Base-by-base conservation (phyloP, 30 jellyfish, hydroid and myxozoan species). In the Aurelia aurita complex sp. Pacific region DNA sequence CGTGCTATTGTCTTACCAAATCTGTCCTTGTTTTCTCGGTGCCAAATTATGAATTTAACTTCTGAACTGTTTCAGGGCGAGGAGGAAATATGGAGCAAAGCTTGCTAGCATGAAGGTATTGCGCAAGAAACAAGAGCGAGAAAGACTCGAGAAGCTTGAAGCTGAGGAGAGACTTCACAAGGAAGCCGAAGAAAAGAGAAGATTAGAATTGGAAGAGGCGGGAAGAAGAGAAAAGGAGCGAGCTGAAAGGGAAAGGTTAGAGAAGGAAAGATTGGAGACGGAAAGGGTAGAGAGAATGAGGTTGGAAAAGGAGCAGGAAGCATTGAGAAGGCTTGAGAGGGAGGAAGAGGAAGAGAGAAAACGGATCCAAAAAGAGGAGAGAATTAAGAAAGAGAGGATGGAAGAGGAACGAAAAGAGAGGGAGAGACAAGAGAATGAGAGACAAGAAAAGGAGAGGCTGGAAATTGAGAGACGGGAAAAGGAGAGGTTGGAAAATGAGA, bases 391-490 rank as follows among this genome's bases (percentile, higher is more conserved):
- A 19, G 81, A 80, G 53, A 80, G 82, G 75, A 2, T 50, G 18
- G 89, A 80, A 38, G 67, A 51, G 59, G 89, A 80, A 71, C 46
- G 66, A 53, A 72, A 35, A 57, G 76, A 57, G 81, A 71, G 42
- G 64, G 78, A 80, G 64, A 36, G 79, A 43, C 2, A 2, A 17
- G 88, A 78, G 34, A 36, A 17, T 10, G 79, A 42, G 57, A 78
- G 79, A 32, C 46, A 1, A 10, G 88, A 78, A 50, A 78, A 40
- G 17, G 88, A 78, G 23, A 63, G 62, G 70, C 0, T 43, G 16
- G 88, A 63, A 17, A 64, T 1, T 3, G 72, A 74, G 2, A 74
- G 85, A 29, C 11, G 18, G 15, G 55, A 74, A 18, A 74, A 52
- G 59, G 77, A 59, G n/a, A 77, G 66, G 57, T 5, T 1, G 14